Evolutionary conservation across 2,113 vertebrate species (phyloP), one percentile per base, ranked within the genome.

Genomic region (Dolichallabes microphthalmus): DNA sequence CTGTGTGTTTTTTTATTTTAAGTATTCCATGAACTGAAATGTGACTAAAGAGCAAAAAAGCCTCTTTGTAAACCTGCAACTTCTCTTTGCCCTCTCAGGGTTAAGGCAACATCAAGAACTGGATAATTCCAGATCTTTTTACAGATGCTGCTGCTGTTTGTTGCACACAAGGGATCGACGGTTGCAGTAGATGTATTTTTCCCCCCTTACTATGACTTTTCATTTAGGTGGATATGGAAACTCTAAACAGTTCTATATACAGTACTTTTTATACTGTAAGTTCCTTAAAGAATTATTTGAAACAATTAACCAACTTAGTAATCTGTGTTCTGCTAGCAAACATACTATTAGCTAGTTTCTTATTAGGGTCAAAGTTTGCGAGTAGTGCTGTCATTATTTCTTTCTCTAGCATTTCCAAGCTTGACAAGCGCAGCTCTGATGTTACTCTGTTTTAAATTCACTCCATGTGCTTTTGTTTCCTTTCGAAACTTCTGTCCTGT

Each of bases 51-150:
- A 90, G 82, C 90, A 88, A 85, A n/a, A 73, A 89, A 80, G 74
- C 75, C 71, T 81, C 60, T 27, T 78, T 35, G 10, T 45, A 82
- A 82, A 88, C 50, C 68, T 3, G n/a, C 89, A 91, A 91, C 88
- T 90, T 82, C 30, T 88, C 39, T 53, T 82, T 52, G 79, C 80
- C 15, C 13, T 87, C 82, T 53, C 74, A 63, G 88, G 89, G 88
- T 91, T 90, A 88, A 80, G 75, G 88, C 88, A 93, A 91, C 92
- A 89, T 25, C 68, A 55, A 88, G 93, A 91, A 87, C 84, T 39
- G 60, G 57, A 69, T 90, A 89, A 90, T 93, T 92, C 91, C 45
- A 27, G 82, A 90, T 91, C 91, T 90, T 86, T 91, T 93, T 87
- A 88, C 75, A 52, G 84, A 19, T 68, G 45, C 68, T 27, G 39